Evolutionary conservation across 2,888 invertebrate species (phyloP).

Genomic region (Rhingia campestris): DNA sequence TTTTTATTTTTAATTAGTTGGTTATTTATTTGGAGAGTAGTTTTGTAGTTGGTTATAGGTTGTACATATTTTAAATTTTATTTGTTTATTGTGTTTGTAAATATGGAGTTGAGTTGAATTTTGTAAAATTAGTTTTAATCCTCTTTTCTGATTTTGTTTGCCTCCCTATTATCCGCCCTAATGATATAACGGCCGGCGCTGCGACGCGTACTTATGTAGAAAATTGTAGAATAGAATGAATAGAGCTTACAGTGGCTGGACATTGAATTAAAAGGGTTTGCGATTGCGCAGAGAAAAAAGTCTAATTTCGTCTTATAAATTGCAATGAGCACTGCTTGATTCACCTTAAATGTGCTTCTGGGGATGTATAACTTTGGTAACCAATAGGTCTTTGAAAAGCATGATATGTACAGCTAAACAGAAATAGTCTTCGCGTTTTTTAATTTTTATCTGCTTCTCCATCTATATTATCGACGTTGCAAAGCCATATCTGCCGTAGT

Average conservation of each 20-base stretch:
- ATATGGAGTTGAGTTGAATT: slow-evolving; percentile 39
- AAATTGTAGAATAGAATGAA: not conserved
- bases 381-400: too few species aligned
- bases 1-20: slow-evolving; percentile 8
- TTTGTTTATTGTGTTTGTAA: slow-evolving; percentile 48
- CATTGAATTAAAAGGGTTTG: slow-evolving; percentile 30
- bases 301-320: too few species aligned
- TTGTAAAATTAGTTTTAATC: slow-evolving; percentile 11
- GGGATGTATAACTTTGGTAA: too few species aligned
- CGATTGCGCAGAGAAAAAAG: not conserved
- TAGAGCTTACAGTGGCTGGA: slow-evolving; percentile 14
- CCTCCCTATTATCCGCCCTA: not conserved
- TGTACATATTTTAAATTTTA: slow-evolving; percentile 12
- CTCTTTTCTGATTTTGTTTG: slow-evolving; percentile 3
- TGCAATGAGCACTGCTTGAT: too few species aligned
- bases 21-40: slow-evolving; percentile 25
- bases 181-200: slow-evolving; percentile 28
- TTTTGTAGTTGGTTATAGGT: slow-evolving; percentile 22
- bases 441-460: too few species aligned
- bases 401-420: too few species aligned
- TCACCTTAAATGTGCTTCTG: too few species aligned
- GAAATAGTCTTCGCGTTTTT: too few species aligned
- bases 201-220: slow-evolving; percentile 33
- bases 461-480: too few species aligned
- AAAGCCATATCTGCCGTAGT: too few species aligned